phyloP scores from a whole-genome alignment of 2,797 vertebrate genomes.

The Pogonophryne albipinna region DNA sequence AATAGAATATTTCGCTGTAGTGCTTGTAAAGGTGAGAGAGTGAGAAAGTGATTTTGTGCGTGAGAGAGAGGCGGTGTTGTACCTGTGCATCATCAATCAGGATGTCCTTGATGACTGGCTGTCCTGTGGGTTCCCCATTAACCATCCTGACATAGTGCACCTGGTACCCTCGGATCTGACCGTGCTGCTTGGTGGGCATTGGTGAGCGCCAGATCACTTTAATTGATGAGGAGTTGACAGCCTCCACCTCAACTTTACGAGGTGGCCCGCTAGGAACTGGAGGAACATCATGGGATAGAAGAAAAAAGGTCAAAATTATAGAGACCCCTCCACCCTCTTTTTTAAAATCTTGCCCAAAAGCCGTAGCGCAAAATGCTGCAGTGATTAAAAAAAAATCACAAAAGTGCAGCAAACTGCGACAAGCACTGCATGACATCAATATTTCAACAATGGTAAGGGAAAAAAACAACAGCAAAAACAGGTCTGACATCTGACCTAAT shows the following conservation, averaged over 20 bases:
- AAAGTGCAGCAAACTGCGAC: constrained; percentile 88
- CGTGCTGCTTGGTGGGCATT: constrained; percentile 98
- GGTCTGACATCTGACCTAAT: constrained; percentile 91
- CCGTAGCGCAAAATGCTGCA: constrained; percentile 80
- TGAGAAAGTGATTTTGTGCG: constrained; percentile 41
- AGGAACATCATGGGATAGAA: constrained; percentile 99
- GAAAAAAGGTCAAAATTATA: constrained; percentile 91
- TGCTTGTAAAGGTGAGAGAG: constrained; percentile 26
- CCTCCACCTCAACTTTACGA: constrained; percentile 99
- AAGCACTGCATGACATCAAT: constrained; percentile 88
- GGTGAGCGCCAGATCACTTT: constrained; percentile 99
- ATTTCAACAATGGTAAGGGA: constrained; percentile 90
- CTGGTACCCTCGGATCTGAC: constrained; percentile 99
- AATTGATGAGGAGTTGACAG: constrained; percentile 99
- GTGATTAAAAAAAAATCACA: constrained; percentile 80
- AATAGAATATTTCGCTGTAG: constrained; percentile 29
- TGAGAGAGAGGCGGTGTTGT: constrained; percentile 68
- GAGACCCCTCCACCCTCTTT: constrained; percentile 70
- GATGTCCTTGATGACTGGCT: constrained; percentile 98
- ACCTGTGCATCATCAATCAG: constrained; percentile 99
- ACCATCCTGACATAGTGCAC: constrained; percentile 99
- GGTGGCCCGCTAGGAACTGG: constrained; percentile 99
- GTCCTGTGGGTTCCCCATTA: constrained; percentile 96
- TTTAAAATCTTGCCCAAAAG: constrained; percentile 81
- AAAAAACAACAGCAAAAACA: constrained; percentile 92